These are phyloP conservation scores for Drosophila sucinea DNA, from an alignment of 1,140 invertebrate genomes.

Conservation along the genomic window DNA sequence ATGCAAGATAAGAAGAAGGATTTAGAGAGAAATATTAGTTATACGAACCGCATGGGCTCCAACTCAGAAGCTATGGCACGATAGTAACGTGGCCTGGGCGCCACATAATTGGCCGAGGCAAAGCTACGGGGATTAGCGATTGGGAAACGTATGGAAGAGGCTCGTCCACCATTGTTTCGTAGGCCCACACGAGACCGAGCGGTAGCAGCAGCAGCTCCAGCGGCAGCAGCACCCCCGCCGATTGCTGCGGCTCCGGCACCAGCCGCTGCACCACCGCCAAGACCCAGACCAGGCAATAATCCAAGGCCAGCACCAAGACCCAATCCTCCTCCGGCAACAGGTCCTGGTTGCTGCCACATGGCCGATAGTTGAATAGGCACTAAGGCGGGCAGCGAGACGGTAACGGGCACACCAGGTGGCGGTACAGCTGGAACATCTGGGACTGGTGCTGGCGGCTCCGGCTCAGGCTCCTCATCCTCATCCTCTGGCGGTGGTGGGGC, in stretches of 20 bases:
- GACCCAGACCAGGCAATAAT: slow-evolving; percentile 34
- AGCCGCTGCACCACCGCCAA: slow-evolving; percentile 28
- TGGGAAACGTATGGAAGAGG: slow-evolving; percentile 56
- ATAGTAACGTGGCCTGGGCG: slow-evolving; percentile 65
- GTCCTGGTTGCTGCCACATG: slow-evolving; percentile 70
- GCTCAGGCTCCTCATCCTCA: slow-evolving; percentile 49
- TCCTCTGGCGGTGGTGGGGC: slow-evolving; percentile 53
- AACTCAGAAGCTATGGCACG: slow-evolving; percentile 47
- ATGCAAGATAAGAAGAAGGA: neutral
- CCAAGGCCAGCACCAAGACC: slow-evolving; percentile 27
- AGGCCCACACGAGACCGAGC: slow-evolving; percentile 19
- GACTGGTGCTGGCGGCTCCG: slow-evolving; percentile 36
- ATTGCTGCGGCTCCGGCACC: slow-evolving; percentile 5
- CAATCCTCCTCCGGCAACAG: slow-evolving; percentile 46
- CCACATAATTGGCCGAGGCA: slow-evolving; percentile 71
- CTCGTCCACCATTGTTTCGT: slow-evolving; percentile 17
- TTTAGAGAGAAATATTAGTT: no score
- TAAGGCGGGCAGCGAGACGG: slow-evolving; percentile 76
- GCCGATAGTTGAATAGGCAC: slow-evolving; percentile 79
- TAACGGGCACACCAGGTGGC: slow-evolving; percentile 68
- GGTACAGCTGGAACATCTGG: slow-evolving; percentile 57
- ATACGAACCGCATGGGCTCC: slow-evolving; percentile 53
- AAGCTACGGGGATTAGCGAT: slow-evolving; percentile 66
- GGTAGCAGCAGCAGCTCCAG: slow-evolving; percentile 25
- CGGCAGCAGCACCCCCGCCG: slow-evolving; percentile 22